Base-by-base conservation (phyloP, 1,140 invertebrate genomes). In the Leptestheria dahalacensis region DNA sequence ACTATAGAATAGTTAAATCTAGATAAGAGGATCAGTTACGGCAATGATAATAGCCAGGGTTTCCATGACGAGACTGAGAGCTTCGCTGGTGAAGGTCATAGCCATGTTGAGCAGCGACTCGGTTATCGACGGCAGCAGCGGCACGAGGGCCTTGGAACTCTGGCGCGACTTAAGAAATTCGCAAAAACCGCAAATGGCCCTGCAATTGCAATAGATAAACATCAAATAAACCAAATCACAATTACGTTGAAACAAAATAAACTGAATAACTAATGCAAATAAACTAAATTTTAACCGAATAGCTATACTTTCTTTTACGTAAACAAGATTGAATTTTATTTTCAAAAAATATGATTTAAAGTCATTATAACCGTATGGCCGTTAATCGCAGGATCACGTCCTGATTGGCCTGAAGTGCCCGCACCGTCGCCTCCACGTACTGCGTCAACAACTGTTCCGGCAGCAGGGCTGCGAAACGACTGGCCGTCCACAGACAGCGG, bases 401-500 rank as follows among this genome's bases (percentile, higher is more conserved):
- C 60, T 82, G 78, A 57, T 74, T 76, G 33, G 76, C 74, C 54
- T 78, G 74, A 23, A 84, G 70, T 0, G 79, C 79, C 61, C 75
- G 76, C 0, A 82, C 78, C 3, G 81, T 81, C 26, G 78, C 79
- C 68, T 82, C 76, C 10, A 84, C 64, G 69, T 82, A 83, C 57
- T 75, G 77, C 21, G 71, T 71, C 61, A 75, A 73, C 61, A 82
- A 72, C 59, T 79, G 75, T 46, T 73, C 70, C 50, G 75, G 73
- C 69, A 83, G 76, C 50, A 77, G 73, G 48, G 76, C 74, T 3
- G 79, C 77, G 69, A 82, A 87, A 56, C 78, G 76, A 68, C 83
- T 84, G 10, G 82, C 78, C 21, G 82, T 76, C 74, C 82, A 86
- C 25, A 88, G 68, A 61, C 83, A 84, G 56, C 84, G 76, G 1